phyloP scores from a whole-genome alignment of 2,888 invertebrate species.

The Lycaena phlaeas region DNA sequence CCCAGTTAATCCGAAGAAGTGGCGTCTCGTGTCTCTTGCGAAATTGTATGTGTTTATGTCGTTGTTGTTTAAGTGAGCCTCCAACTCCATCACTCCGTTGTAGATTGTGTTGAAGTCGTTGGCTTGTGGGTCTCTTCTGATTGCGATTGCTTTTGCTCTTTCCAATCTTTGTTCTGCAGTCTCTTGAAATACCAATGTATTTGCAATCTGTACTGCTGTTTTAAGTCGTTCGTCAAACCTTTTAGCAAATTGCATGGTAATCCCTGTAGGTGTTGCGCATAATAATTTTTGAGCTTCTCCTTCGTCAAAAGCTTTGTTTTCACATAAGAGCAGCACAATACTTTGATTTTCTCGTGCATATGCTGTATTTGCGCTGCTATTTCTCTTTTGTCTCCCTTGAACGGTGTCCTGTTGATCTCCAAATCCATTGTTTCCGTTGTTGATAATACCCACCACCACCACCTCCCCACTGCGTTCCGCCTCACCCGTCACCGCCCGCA shows the following conservation, averaged over 20 bases:
- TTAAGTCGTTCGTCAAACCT: background rate
- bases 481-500: too few species aligned
- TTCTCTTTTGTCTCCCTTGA: background rate
- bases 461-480: too few species aligned
- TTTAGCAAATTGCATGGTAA: background rate
- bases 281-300: background rate
- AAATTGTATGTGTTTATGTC: constrained; percentile 7
- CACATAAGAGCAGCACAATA: background rate
- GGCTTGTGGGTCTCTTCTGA: background rate
- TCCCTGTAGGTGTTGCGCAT: background rate
- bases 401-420: constrained; percentile 4
- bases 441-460: background rate
- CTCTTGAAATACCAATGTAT: background rate
- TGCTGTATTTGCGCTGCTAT: background rate
- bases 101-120: background rate
- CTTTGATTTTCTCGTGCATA: background rate
- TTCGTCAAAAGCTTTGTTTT: background rate
- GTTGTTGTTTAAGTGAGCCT: background rate
- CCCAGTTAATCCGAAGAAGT: constrained; percentile 11
- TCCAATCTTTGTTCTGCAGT: constrained; percentile 12
- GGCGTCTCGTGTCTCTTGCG: constrained; percentile 7
- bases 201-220: background rate
- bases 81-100: background rate
- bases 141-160: constrained; percentile 9
- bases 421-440: background rate